Conservation (phyloP, 2,113 vertebrate species). For the human region DNA sequence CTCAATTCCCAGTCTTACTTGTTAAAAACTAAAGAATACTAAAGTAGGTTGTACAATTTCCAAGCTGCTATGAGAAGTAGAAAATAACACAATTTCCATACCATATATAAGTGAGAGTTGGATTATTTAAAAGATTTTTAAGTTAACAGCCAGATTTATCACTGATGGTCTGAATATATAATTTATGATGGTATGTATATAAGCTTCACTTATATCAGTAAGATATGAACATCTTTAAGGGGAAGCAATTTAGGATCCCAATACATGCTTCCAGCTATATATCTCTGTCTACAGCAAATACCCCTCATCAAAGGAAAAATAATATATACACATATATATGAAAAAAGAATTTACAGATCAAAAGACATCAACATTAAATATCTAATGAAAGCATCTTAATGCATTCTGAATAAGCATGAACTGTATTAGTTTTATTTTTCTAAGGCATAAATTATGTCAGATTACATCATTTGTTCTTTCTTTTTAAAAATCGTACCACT, state of each 20-base stretch:
- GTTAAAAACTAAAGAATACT: constrained; percentile 84
- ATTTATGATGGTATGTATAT: constrained; percentile 9
- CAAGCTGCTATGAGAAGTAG: constrained; percentile 74
- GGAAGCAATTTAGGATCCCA: not conserved
- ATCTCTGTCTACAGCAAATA: not conserved
- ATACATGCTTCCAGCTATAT: not conserved
- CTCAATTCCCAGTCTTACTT: constrained; percentile 86
- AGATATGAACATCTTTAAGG: not conserved
- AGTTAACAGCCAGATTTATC: constrained; percentile 38
- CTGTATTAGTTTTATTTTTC: not conserved
- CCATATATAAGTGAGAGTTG: constrained; percentile 45
- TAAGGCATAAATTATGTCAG: not conserved
- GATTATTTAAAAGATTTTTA: constrained; percentile 67
- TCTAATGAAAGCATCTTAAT: not conserved
- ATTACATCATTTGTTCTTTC: not conserved
- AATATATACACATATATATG: not conserved
- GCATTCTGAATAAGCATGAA: not conserved
- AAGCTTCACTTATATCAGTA: constrained; percentile 2
- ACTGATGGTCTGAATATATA: constrained; percentile 39
- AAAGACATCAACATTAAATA: not conserved
- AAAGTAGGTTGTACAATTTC: constrained; percentile 82
- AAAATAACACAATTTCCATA: constrained; percentile 80
- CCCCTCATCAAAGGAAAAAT: not conserved
- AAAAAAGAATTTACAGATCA: not conserved
- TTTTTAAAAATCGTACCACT: not conserved